Conservation (phyloP, 2,797 vertebrate genomes). For the Allobates femoralis region DNA sequence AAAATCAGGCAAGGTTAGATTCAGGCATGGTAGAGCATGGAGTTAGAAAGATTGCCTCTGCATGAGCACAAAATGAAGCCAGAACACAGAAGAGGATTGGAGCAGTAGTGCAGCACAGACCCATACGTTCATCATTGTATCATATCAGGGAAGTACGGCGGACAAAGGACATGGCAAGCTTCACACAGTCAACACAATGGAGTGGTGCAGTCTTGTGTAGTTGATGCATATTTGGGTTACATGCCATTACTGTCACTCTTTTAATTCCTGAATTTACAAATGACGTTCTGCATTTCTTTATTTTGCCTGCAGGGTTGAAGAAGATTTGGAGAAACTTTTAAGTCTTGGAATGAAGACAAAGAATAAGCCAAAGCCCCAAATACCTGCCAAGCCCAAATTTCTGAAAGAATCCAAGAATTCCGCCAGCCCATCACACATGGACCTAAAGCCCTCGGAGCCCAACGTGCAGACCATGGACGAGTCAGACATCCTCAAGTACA, state of each 20-base stretch:
- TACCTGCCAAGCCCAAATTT: slow-evolving; percentile 74
- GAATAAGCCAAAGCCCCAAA: slow-evolving; percentile 65
- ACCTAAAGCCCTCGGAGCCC: slow-evolving; percentile 62
- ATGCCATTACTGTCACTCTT: not conserved
- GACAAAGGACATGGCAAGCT: too few species aligned
- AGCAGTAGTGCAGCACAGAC: too few species aligned
- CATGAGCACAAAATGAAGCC: too few species aligned
- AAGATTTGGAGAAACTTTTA: slow-evolving; percentile 82
- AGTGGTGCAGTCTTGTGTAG: not conserved
- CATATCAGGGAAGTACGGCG: too few species aligned
- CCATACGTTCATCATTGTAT: too few species aligned
- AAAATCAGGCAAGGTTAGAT: too few species aligned
- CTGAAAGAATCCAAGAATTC: slow-evolving; percentile 70
- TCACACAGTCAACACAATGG: too few species aligned
- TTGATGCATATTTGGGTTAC: not conserved
- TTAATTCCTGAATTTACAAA: not conserved
- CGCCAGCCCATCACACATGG: not conserved
- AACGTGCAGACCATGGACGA: slow-evolving; percentile 78
- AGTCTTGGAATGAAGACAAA: slow-evolving; percentile 69
- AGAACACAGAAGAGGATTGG: too few species aligned
- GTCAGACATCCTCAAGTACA: slow-evolving; percentile 83
- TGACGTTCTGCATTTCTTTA: not conserved
- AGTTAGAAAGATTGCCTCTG: not conserved
- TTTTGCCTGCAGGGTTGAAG: slow-evolving; percentile 76
- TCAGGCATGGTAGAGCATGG: not conserved